Conservation (phyloP, 2,797 vertebrate genomes). For the Toxotes lorentzi region DNA sequence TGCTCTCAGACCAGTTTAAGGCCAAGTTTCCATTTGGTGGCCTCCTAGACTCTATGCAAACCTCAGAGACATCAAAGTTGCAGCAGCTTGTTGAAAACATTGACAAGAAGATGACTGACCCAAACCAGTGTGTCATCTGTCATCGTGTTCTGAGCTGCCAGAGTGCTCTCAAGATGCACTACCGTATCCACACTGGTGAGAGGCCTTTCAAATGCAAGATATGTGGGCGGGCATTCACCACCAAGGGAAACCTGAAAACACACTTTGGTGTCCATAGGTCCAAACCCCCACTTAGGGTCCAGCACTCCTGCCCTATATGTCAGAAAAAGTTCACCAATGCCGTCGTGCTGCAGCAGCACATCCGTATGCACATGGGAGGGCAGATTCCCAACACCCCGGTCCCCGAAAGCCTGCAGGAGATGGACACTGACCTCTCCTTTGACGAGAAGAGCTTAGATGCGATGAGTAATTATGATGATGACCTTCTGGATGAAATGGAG, state of each 20-base stretch:
- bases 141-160: slow-evolving; percentile 99
- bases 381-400: slow-evolving; percentile 97
- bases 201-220: slow-evolving; percentile 99
- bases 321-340: slow-evolving; percentile 99
- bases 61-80: slow-evolving; percentile 98
- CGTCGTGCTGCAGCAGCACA: slow-evolving; percentile 98
- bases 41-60: slow-evolving; percentile 99
- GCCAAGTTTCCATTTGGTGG: slow-evolving; percentile 99
- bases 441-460: slow-evolving; percentile 94
- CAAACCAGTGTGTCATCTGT: slow-evolving; percentile 99
- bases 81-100: slow-evolving; percentile 99
- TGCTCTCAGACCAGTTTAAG: slow-evolving; percentile 94
- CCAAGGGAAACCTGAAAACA: slow-evolving; percentile 99
- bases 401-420: slow-evolving; percentile 94
- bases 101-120: slow-evolving; percentile 99
- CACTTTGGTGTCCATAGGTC: slow-evolving; percentile 99
- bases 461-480: slow-evolving; percentile 93
- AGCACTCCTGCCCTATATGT: slow-evolving; percentile 99
- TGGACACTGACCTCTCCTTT: slow-evolving; percentile 93
- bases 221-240: slow-evolving; percentile 98
- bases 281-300: slow-evolving; percentile 97
- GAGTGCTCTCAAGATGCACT: slow-evolving; percentile 99
- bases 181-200: slow-evolving; percentile 98
- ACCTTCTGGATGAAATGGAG: slow-evolving; percentile 94
- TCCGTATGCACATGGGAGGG: slow-evolving; percentile 99